Evolutionary conservation across 2,888 invertebrate genomes (phyloP), one percentile per base, ranked within the genome.

Genomic region (Drosophila subsilvestris): DNA sequence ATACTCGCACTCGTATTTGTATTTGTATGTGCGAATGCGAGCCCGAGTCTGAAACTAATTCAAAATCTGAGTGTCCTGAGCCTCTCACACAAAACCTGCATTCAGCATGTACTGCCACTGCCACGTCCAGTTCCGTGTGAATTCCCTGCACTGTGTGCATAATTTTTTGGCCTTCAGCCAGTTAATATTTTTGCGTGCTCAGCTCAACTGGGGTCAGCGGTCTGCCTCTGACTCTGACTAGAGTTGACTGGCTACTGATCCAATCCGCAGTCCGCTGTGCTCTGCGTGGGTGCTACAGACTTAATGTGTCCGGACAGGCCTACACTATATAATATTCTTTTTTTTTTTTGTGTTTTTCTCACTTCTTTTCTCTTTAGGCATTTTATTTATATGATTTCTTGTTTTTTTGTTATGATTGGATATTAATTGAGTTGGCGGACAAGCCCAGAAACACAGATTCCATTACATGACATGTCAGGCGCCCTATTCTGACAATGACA

Each of bases 151-250:
- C 37, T 37, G 37, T 12, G 32, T 12, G 32, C 10, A 12, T 32
- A 32, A 12, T 32, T 32, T 32, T 0, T 32, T 83, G 78, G 84
- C 74, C 72, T 68, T 72, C 75, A 69, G 79, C 81, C 76, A 81
- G 79, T 80, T 79, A 78, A 79, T 81, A 75, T 80, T 78, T 62
- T 78, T 80, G 80, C 78, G 75, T 79, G 75, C 80, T 78, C 75
- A 78, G 78, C 73, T 74, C 60, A 71, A 56, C 67, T 53, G 43
- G 58, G 60, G 37, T 61, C 58, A 4, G 25, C 25, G 25, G 6
- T 25, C 25, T 25, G 6, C 25, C 6, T 6, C 25, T 6, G n/a
- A 48, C 49, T 25, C 17, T 58, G 25, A 66, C 55, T 62, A 37
- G 44, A 60, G 58, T 57, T 62, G 25, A 50, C 43, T 61, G 47